Evolutionary conservation across 2,888 invertebrate species (phyloP).

Genomic region (Philereme transversata): DNA sequence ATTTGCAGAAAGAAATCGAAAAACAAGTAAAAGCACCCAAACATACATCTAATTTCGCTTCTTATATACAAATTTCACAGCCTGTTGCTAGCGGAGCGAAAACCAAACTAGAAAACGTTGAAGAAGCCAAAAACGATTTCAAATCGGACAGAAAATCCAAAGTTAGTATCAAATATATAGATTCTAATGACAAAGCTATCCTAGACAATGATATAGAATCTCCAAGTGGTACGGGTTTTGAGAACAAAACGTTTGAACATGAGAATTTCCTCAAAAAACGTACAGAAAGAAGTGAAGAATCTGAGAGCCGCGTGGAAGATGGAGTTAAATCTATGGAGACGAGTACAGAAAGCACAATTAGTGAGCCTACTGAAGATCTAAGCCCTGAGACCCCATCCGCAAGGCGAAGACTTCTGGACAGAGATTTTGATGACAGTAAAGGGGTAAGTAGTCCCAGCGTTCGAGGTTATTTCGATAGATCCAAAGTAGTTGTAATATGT

Average conservation of each 20-base stretch:
- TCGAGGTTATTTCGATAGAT: constrained; percentile 14
- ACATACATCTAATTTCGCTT: constrained; percentile 85
- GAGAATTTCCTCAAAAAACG: constrained; percentile 76
- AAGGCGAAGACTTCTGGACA: constrained; percentile 67
- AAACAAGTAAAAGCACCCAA: constrained; percentile 77
- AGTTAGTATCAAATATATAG: constrained; percentile 68
- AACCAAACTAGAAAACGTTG: constrained; percentile 51
- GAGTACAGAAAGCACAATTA: constrained; percentile 74
- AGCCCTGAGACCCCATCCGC: constrained; percentile 71
- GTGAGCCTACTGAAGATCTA: constrained; percentile 69
- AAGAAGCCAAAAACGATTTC: constrained; percentile 52
- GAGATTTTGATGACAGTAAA: constrained; percentile 69
- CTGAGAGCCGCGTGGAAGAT: constrained; percentile 46
- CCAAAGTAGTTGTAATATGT: constrained; percentile 19
- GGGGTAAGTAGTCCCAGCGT: constrained; percentile 60
- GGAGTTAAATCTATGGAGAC: constrained; percentile 75
- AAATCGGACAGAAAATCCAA: constrained; percentile 54
- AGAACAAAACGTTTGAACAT: constrained; percentile 78
- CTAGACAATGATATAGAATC: constrained; percentile 76
- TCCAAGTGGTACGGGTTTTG: constrained; percentile 76
- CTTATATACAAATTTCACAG: constrained; percentile 84
- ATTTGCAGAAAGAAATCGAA: constrained; percentile 68
- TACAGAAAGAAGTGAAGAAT: constrained; percentile 56
- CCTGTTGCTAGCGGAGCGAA: constrained; percentile 76
- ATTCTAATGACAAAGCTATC: constrained; percentile 65